phyloP scores from a whole-genome alignment of 2,888 invertebrate species.

The Tenthredo mesomela region DNA sequence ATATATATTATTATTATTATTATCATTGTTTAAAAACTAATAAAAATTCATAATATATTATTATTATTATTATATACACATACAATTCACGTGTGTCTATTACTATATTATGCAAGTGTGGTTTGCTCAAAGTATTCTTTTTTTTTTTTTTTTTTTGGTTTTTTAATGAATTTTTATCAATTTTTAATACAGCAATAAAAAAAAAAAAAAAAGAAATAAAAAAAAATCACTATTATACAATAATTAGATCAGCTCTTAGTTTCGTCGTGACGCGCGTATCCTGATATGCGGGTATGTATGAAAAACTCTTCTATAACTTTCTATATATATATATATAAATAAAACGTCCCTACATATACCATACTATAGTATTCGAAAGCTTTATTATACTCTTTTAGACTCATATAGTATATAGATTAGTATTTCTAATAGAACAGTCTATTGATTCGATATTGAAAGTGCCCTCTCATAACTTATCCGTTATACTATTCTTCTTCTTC shows the following conservation, averaged over 20 bases:
- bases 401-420: too few species aligned
- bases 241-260: slow-evolving; percentile 5
- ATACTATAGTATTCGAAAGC: too few species aligned
- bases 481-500: neutral
- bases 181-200: neutral
- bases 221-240: neutral
- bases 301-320: too few species aligned
- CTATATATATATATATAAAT: too few species aligned
- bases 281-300: slow-evolving; percentile 29
- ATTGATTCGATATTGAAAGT: neutral
- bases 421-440: too few species aligned
- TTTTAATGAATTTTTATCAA: neutral
- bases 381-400: too few species aligned
- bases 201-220: too few species aligned
- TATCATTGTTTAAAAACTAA: neutral
- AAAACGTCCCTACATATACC: too few species aligned
- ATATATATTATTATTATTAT: neutral
- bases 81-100: neutral
- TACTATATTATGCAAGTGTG: neutral
- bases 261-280: neutral
- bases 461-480: neutral
- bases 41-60: slow-evolving; percentile 16
- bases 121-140: neutral
- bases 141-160: too few species aligned
- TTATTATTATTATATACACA: neutral